Conservation (phyloP, 2,113 vertebrate species). For the Asarcornis scutulata region DNA sequence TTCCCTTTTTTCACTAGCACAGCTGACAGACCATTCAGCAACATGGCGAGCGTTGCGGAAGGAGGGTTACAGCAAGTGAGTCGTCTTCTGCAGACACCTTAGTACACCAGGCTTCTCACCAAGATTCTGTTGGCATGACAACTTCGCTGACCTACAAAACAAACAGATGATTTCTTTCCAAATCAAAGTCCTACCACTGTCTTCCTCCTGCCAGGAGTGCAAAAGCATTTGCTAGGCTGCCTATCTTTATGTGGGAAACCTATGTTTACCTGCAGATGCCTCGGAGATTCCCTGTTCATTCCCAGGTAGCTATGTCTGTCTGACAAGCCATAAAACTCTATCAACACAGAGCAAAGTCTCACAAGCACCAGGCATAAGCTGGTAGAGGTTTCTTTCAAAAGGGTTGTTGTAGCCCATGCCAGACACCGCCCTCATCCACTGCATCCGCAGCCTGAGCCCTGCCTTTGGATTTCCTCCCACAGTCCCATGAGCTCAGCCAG, state of each 20-base stretch:
- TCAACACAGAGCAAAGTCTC: not conserved
- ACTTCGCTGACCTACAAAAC: not conserved
- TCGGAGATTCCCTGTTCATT: not conserved
- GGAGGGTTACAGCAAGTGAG: not conserved
- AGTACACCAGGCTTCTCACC: not conserved
- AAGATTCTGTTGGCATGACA: not conserved
- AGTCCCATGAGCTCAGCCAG: conserved; percentile 20
- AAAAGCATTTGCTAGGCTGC: not conserved
- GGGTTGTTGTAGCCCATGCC: not conserved
- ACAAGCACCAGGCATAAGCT: not conserved
- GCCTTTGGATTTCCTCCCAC: conserved; percentile 42
- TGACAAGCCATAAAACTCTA: not conserved
- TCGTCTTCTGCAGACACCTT: not conserved
- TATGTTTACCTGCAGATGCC: not conserved
- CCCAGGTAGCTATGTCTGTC: not conserved
- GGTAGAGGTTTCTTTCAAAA: not conserved
- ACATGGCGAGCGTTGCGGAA: not conserved
- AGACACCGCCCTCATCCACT: not conserved
- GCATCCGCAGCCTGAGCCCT: not conserved
- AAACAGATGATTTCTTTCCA: not conserved
- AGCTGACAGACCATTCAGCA: not conserved
- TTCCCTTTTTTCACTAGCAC: not conserved
- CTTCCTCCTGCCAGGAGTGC: not conserved
- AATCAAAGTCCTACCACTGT: not conserved
- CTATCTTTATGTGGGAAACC: not conserved